Evolutionary conservation across 1,140 invertebrate species (phyloP).

Genomic region (Drosophila quadrilineata): DNA sequence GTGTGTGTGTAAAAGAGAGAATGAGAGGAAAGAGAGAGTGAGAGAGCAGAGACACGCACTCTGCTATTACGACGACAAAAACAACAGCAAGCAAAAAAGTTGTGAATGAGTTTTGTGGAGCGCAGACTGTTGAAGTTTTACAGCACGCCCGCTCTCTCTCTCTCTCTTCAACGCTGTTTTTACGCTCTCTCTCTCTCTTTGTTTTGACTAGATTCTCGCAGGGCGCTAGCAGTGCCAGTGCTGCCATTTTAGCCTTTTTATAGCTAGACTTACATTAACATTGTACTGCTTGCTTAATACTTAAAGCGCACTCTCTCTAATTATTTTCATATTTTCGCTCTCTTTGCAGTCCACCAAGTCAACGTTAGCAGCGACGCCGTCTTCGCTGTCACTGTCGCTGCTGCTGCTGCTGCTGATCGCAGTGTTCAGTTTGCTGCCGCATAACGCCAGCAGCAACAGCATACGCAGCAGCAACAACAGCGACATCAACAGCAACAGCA

Average conservation of each 20-base stretch:
- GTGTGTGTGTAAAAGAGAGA: neutral
- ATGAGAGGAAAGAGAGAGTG: conserved; percentile 3
- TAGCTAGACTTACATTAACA: no score
- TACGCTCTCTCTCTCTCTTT: no score
- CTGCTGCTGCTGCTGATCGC: conserved; percentile 41
- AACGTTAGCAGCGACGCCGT: conserved; percentile 7
- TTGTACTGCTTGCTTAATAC: no score
- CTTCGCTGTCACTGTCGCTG: conserved; percentile 28
- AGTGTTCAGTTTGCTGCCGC: conserved; percentile 41
- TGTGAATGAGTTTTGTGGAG: conserved; percentile 39
- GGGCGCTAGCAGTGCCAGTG: no score
- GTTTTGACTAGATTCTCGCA: no score
- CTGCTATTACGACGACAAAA: conserved; percentile 29
- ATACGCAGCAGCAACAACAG: conserved; percentile 20
- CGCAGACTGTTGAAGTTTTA: no score
- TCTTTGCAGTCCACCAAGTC: conserved; percentile 25
- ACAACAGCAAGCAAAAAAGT: conserved; percentile 32
- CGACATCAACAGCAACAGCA: conserved; percentile 9
- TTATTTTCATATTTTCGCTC: conserved; percentile 14
- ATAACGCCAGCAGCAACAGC: conserved; percentile 15
- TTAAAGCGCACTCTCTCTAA: neutral
- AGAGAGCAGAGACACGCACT: neutral
- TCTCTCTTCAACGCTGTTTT: no score
- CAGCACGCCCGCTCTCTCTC: no score
- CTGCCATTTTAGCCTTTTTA: no score